Evolutionary conservation across 2,888 invertebrate genomes (phyloP).

Genomic region (Lithodes maja): DNA sequence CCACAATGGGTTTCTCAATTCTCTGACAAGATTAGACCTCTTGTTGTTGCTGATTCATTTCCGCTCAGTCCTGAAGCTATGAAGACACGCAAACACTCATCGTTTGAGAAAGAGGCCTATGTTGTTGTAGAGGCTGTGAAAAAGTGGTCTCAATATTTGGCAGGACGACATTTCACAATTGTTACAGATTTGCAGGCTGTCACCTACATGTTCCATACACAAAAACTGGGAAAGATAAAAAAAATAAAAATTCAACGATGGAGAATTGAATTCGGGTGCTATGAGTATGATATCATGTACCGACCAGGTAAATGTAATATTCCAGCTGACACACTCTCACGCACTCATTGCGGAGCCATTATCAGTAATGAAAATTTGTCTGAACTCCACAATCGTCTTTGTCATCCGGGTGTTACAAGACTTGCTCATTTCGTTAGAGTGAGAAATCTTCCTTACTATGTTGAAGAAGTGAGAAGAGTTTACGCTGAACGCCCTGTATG

Average conservation of each 20-base stretch:
- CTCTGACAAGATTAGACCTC: conserved; percentile 31
- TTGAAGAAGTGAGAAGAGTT: conserved; percentile 28
- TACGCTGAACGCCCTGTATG: conserved; percentile 13
- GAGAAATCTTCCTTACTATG: conserved; percentile 32
- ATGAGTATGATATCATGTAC: conserved; percentile 25
- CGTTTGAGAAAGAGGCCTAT: conserved; percentile 16
- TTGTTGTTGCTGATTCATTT: conserved; percentile 15
- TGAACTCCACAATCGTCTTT: conserved; percentile 31
- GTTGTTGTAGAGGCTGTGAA: not conserved
- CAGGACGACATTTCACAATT: conserved; percentile 30
- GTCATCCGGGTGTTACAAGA: conserved; percentile 36
- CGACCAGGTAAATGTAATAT: conserved; percentile 13
- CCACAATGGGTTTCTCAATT: conserved; percentile 30
- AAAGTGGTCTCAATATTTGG: conserved; percentile 18
- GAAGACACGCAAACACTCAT: not conserved
- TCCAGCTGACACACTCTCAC: conserved; percentile 39
- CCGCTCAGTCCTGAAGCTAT: conserved; percentile 14
- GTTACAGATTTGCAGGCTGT: conserved; percentile 33
- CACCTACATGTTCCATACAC: conserved; percentile 31
- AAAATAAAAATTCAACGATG: conserved; percentile 36
- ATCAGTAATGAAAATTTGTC: conserved; percentile 13
- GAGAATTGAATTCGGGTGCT: conserved; percentile 37
- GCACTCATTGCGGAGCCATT: conserved; percentile 18
- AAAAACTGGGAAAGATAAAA: conserved; percentile 33
- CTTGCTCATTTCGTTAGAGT: conserved; percentile 31